Evolutionary conservation across 2,113 vertebrate genomes (phyloP).

Genomic region (Sinosuthora webbiana): DNA sequence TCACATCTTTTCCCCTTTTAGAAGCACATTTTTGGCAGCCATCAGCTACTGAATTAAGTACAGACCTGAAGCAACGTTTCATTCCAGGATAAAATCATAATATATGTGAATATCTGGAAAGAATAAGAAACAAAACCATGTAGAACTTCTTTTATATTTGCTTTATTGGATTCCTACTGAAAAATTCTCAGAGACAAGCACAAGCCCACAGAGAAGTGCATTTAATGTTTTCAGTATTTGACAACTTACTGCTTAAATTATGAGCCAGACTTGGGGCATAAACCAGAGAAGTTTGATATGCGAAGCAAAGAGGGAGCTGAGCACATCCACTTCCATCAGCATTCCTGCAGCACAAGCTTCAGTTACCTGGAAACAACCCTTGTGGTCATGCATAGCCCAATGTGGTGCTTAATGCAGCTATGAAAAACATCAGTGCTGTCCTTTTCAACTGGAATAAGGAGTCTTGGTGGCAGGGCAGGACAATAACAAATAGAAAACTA

Average conservation of each 20-base stretch:
- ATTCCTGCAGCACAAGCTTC: neutral
- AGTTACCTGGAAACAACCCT: neutral
- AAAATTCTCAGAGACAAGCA: neutral
- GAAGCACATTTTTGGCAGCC: neutral
- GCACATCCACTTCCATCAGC: neutral
- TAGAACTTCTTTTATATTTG: neutral
- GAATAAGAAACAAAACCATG: neutral
- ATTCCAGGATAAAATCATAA: neutral
- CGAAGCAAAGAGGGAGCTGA: neutral
- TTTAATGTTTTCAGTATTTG: neutral
- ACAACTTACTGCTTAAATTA: neutral
- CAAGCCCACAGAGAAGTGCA: neutral
- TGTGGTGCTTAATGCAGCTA: neutral
- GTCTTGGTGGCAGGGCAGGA: neutral
- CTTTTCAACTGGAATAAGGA: neutral
- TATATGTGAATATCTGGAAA: neutral
- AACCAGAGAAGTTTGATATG: neutral
- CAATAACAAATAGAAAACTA: neutral
- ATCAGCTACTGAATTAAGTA: neutral
- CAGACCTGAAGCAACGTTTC: neutral
- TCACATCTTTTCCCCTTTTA: neutral
- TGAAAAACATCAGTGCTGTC: neutral
- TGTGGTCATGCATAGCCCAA: neutral
- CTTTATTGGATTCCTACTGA: neutral
- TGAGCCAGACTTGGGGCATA: neutral